Base-by-base conservation (phyloP, 2,888 invertebrate species). In the Anodontia alba region DNA sequence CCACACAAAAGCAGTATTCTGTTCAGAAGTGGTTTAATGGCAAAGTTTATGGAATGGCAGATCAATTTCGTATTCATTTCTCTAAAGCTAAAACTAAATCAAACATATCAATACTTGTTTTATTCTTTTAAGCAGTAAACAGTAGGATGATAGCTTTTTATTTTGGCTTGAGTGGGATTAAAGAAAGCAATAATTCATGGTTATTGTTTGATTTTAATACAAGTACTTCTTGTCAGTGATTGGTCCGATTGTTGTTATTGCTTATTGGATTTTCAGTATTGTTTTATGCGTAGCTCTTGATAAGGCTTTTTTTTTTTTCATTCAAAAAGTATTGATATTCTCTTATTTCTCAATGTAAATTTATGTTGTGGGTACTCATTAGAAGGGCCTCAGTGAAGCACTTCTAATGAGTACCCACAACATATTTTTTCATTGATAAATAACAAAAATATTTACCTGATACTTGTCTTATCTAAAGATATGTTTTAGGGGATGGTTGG, bases 131-230 rank as follows among this genome's bases (percentile, higher is more conserved):
- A 33, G 33, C 31, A 2, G 5, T 1, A 17, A 62, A 62, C 62
- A 62, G 62, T 33, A 33, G 62, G 62, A 62, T 33, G 62, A 62
- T 62, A 15, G 62, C 62, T 62, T 31, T 62, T 62, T 62, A 29
- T 62, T 62, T 33, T 17, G 20, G 62, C 62, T 62, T 33, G 57
- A 62, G 62, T 62, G 33, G 62, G 33, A 62, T 62, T 62, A 33
- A 62, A 62, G 62, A 33, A 62, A 62, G 62, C 62, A 62, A 62
- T 62, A 62, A 62, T 8, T 62, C 17, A 62, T 26, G 62, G 31
- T 17, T 12, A 33, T 33, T 62, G 31, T 10, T 33, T 23, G 20
- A 17, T 62, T 62, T 29, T 29, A 62, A 54, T 54, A 62, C 54
- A 54, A 54, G 54, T 26, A 7, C 54, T 54, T 54, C 17, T 26